Evolutionary conservation across 2,113 vertebrate genomes (phyloP), one percentile per base, ranked within the genome.

Genomic region (Alligator sinensis): DNA sequence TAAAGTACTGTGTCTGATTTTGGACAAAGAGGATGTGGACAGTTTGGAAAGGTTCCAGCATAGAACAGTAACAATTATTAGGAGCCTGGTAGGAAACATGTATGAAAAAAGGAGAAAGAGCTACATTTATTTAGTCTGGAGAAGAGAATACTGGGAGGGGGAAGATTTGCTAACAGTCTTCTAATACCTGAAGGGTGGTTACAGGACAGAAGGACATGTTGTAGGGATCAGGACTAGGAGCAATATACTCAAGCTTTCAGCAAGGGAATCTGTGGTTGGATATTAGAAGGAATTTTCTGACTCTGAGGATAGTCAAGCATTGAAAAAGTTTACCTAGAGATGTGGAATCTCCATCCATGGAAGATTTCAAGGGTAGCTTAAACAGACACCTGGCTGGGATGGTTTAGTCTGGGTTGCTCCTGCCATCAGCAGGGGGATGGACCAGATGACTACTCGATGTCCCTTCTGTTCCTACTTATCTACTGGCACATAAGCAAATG

Each of bases 51-150:
- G 76, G 80, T 9, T 1, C 9, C 2, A 82, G 21, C 70, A 15
- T 19, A 74, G 84, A 90, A 17, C 21, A 10, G 78, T 9, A 4
- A 4, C 47, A 62, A 27, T 24, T 4, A 16, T 34, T 22, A n/a
- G 18, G 54, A 2, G 25, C 57, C 47, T 86, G 84, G 88, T 58
- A 3, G 6, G 2, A 0, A 1, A 17, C 17, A 12, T 3, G 2
- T 28, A 34, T 11, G 27, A 89, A 79, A n/a, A 66, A 7, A 63
- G 18, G 11, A 1, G 70, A 87, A 17, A 57, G 4, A 28, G 11
- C 0, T 88, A 9, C 14, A 19, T 59, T 77, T 83, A 19, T 28
- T 84, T 19, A 62, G 21, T n/a, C 6, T 82, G 61, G 89, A 79
- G 58, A 91, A 72, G 1, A 55, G 57, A 82, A 61, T 1, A 14